Evolutionary conservation across 2,888 invertebrate genomes (phyloP).

Genomic region (Spodoptera picta): DNA sequence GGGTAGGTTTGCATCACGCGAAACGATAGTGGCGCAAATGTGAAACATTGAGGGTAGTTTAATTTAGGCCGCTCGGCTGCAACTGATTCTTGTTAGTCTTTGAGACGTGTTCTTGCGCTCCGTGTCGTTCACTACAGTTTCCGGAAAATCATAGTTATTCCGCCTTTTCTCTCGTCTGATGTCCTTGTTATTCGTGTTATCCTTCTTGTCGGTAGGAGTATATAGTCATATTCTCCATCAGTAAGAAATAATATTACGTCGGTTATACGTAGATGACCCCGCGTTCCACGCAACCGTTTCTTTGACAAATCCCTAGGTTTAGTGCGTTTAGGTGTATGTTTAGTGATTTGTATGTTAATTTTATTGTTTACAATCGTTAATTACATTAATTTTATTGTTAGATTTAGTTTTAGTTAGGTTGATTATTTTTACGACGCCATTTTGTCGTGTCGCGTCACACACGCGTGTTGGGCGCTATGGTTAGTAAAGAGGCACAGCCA

Average conservation of each 20-base stretch:
- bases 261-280: conserved; percentile 29
- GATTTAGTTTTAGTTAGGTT: conserved; percentile 63
- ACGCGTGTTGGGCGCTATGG: conserved; percentile 62
- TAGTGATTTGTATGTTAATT: conserved; percentile 56
- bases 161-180: conserved; percentile 47
- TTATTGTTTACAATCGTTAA: conserved; percentile 60
- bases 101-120: conserved; percentile 72
- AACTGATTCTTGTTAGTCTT: conserved; percentile 67
- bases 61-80: conserved; percentile 26
- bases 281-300: conserved; percentile 63
- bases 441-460: conserved; percentile 67
- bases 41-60: conserved; percentile 66
- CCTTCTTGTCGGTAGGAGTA: conserved; percentile 3
- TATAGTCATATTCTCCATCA: conserved; percentile 35
- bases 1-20: conserved; percentile 32
- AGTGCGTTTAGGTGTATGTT: conserved; percentile 59
- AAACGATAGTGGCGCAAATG: conserved; percentile 3
- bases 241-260: conserved; percentile 39
- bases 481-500: conserved; percentile 68
- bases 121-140: conserved; percentile 63
- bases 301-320: conserved; percentile 63
- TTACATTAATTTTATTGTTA: conserved; percentile 58
- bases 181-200: conserved; percentile 20
- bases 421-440: conserved; percentile 71
- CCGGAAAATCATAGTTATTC: conserved; percentile 58